Evolutionary conservation across 2,888 invertebrate species (phyloP), one percentile per base, ranked within the genome.

Genomic region (Hemithea aestivaria): DNA sequence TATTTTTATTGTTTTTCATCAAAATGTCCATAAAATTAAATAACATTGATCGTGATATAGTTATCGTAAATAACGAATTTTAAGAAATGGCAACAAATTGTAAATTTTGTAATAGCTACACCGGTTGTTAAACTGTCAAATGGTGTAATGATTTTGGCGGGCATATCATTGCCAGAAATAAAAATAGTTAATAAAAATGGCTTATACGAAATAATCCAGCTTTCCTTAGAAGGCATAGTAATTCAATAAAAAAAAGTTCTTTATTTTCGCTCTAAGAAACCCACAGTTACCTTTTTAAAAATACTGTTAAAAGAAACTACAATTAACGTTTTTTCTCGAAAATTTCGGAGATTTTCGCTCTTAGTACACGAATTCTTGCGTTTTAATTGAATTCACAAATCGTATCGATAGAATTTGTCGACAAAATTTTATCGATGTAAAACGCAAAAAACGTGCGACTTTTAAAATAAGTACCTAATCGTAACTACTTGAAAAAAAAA

Each of bases 221-320:
- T 62, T 65, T 58, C 53, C 37, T 37, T 62, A 61, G 59, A 59
- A 56, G 52, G 59, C 56, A 43, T 55, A 58, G 58, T 53, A 50
- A 39, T 7, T 35, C 24, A 20, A 25, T 10, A 6, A 34, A 22
- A 7, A 20, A 23, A 27, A 23, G 11, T 33, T 28, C 24, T 24
- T 27, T 20, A 32, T 37, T 39, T 31, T 40, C 12, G 20, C 30
- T 28, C 10, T 36, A 36, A 36, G 23, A 21, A 27, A 43, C 31
- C 24, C 21, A 16, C 38, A 35, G 35, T 43, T 38, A 43, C 43
- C 38, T 29, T 33, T 22, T 20, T 27, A 23, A 25, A 25, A 29
- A 30, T 34, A 45, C 53, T 50, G 54, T 47, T 41, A 45, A 51
- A 65, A 65, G 61, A 63, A 67, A 68, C 66, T 68, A 65, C 67